Evolutionary conservation across 2,797 vertebrate species (phyloP), one percentile per base, ranked within the genome.

Genomic region (Sebastes diaconus): DNA sequence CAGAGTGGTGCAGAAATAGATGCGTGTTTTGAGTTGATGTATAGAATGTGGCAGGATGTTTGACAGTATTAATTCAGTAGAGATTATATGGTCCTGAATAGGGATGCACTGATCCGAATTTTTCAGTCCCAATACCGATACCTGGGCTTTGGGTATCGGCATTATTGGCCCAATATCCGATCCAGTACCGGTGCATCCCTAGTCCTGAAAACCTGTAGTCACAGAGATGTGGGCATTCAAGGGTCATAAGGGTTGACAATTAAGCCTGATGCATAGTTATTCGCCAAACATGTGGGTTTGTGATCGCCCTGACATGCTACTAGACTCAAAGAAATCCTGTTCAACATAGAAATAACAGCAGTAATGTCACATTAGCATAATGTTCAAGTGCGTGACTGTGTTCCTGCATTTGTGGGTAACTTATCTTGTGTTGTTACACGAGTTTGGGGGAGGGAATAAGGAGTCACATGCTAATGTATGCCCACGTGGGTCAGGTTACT

Each of bases 291-390:
- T 68, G 68, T 61, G n/a, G 4, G 18, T 72, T 64, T 27, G 2
- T 75, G 39, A 32, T 79, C 34, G 29, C 16, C 10, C 22, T 67
- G 67, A 13, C 46, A 63, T 65, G 30, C 52, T 39, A 8, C 7
- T 69, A 30, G 30, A 75, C 50, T 75, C 58, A 84, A 58, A 74
- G 16, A 34, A 84, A 79, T 73, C 24, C 16, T 69, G 30, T 65
- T 78, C 27, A 82, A 42, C 58, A 8, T 32, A 39, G 39, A 84
- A 72, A 42, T 59, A 25, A 73, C 50, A 58, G 67, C 55, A 75
- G 32, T 30, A 25, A 65, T 75, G 39, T 73, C 55, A 52, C 24
- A 55, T 66, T 14, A 63, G 6, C 52, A 77, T 18, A 39, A n/a
- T 59, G 11, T 66, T 6, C 50, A 46, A 63, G 42, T 58, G 29